Conservation (phyloP, 2,888 invertebrate genomes). For the Helleia helle region DNA sequence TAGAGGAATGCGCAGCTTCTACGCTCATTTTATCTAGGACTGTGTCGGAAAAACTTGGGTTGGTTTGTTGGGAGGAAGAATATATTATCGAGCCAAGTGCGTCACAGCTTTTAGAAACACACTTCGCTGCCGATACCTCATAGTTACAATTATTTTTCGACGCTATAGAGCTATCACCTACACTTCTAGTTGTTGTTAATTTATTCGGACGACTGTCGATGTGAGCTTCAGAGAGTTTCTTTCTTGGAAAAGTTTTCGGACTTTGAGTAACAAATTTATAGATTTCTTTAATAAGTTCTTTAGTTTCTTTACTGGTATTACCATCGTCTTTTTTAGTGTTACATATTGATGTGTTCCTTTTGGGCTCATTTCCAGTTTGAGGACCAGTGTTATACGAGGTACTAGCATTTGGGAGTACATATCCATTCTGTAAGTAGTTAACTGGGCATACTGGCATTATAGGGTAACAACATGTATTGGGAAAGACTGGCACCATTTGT, state of each 20-base stretch:
- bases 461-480: constrained; percentile 52
- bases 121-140: constrained; percentile 42
- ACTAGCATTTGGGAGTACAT: constrained; percentile 38
- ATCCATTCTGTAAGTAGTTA: constrained; percentile 46
- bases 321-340: constrained; percentile 24
- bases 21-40: constrained; percentile 44
- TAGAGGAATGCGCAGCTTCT: constrained; percentile 33
- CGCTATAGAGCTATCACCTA: constrained; percentile 34
- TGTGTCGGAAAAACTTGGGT: constrained; percentile 49
- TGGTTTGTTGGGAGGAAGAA: constrained; percentile 31
- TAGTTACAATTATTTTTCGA: constrained; percentile 46
- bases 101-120: constrained; percentile 58
- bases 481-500: constrained; percentile 32
- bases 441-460: constrained; percentile 50
- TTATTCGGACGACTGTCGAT: background rate
- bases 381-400: constrained; percentile 41
- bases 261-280: constrained; percentile 51
- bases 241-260: constrained; percentile 26
- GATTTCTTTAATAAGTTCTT: constrained; percentile 57
- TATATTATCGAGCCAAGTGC: constrained; percentile 40
- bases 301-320: constrained; percentile 36
- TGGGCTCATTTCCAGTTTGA: constrained; percentile 30
- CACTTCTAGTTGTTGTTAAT: constrained; percentile 37
- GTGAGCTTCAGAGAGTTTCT: constrained; percentile 19
- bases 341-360: constrained; percentile 25